phyloP scores from a whole-genome alignment of 2,113 vertebrate genomes.

The Xerus inauris region DNA sequence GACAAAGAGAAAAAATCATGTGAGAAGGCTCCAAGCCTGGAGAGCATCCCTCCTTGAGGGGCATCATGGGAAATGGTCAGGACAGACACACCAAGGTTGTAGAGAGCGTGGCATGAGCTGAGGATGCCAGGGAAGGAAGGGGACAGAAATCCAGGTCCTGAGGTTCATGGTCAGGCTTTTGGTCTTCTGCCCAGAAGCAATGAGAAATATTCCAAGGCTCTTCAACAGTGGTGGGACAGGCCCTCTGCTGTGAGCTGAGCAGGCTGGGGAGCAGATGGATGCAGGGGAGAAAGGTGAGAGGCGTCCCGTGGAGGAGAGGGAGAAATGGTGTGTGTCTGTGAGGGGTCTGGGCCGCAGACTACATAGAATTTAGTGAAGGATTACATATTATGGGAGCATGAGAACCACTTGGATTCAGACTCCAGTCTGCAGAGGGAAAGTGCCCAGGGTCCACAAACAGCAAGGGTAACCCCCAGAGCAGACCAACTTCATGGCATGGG shows the following conservation, averaged over 20 bases:
- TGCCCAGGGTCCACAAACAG: neutral
- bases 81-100: rapidly evolving
- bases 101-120: neutral
- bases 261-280: neutral
- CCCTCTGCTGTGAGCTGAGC: neutral
- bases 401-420: neutral
- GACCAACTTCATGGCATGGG: neutral
- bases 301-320: neutral
- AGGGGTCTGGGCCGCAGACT: neutral
- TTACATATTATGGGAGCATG: rapidly evolving
- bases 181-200: neutral
- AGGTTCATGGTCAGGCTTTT: neutral
- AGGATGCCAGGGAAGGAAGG: neutral
- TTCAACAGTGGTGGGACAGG: rapidly evolving
- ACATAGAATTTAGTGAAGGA: neutral
- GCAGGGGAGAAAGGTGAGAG: neutral
- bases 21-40: neutral
- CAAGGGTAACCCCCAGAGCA: neutral
- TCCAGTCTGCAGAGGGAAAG: neutral
- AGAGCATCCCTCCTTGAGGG: no score
- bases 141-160: neutral
- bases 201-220: neutral
- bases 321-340: neutral
- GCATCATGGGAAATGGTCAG: neutral
- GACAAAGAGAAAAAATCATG: neutral